Conservation (phyloP, 1,140 invertebrate genomes). For the Drosophila ficusphila region DNA sequence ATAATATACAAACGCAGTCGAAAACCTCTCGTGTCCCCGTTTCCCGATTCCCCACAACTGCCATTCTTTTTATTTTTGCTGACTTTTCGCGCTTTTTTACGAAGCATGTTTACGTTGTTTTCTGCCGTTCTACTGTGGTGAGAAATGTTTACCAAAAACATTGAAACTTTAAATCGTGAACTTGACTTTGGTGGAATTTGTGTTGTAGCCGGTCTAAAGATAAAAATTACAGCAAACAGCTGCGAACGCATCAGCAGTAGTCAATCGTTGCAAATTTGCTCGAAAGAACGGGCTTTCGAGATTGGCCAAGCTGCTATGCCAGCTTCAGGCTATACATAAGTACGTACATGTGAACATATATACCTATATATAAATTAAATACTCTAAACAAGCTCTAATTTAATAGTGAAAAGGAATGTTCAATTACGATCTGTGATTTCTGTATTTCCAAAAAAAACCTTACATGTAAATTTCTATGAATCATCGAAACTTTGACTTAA, state of each 20-base stretch:
- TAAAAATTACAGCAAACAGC: conserved; percentile 67
- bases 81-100: conserved; percentile 14
- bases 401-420: too few relatives aligned
- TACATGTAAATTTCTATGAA: too few relatives aligned
- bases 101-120: conserved; percentile 40
- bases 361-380: too few relatives aligned
- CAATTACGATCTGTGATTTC: too few relatives aligned
- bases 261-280: conserved; percentile 51
- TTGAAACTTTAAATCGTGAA: conserved; percentile 78
- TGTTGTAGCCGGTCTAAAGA: conserved; percentile 52
- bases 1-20: conserved; percentile 24
- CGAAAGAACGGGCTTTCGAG: too few relatives aligned
- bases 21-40: conserved; percentile 3
- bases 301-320: too few relatives aligned
- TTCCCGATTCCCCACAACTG: conserved; percentile 5
- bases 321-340: too few relatives aligned
- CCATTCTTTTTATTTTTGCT: conserved; percentile 36
- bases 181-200: conserved; percentile 67
- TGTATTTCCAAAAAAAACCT: too few relatives aligned
- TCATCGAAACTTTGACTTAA: neutral
- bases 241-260: conserved; percentile 31
- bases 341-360: too few relatives aligned
- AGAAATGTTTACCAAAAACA: conserved; percentile 72
- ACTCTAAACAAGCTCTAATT: too few relatives aligned
- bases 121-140: conserved; percentile 27